Evolutionary conservation across 2,888 invertebrate species (phyloP).

Genomic region (Eristalis intricaria): DNA sequence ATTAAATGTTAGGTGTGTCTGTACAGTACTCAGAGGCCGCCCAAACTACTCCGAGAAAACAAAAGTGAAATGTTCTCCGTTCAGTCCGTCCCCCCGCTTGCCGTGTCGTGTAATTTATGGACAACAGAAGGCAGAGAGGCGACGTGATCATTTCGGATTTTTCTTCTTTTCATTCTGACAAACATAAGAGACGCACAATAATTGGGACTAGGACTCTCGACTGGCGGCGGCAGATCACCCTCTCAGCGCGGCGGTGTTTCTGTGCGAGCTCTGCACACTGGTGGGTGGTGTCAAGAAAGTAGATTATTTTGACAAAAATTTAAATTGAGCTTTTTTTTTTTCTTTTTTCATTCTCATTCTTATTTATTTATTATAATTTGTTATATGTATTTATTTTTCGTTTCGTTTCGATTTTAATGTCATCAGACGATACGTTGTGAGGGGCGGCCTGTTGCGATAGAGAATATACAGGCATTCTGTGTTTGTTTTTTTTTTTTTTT

Average conservation of each 20-base stretch:
- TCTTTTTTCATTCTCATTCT: slow-evolving; percentile 8
- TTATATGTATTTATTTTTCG: slow-evolving; percentile 3
- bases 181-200: slow-evolving; percentile 24
- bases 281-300: slow-evolving; percentile 61
- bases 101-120: slow-evolving; percentile 47
- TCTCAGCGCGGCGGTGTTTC: background rate
- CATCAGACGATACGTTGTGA: slow-evolving; percentile 8
- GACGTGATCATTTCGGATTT: background rate
- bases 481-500: no score
- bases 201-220: slow-evolving; percentile 60
- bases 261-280: background rate
- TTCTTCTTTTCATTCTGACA: slow-evolving; percentile 8
- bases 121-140: slow-evolving; percentile 44
- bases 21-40: background rate
- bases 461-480: background rate
- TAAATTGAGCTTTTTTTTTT: slow-evolving; percentile 16
- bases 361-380: slow-evolving; percentile 40
- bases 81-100: background rate
- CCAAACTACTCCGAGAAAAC: background rate
- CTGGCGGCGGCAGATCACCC: slow-evolving; percentile 25
- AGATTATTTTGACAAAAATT: slow-evolving; percentile 58
- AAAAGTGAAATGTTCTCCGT: background rate
- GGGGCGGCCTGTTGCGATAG: slow-evolving; percentile 15
- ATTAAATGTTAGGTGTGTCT: background rate
- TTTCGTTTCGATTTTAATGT: slow-evolving; percentile 34